These are phyloP conservation scores for Argyrosomus regius DNA, from an alignment of 2,797 vertebrate species.

Conservation along the genomic window DNA sequence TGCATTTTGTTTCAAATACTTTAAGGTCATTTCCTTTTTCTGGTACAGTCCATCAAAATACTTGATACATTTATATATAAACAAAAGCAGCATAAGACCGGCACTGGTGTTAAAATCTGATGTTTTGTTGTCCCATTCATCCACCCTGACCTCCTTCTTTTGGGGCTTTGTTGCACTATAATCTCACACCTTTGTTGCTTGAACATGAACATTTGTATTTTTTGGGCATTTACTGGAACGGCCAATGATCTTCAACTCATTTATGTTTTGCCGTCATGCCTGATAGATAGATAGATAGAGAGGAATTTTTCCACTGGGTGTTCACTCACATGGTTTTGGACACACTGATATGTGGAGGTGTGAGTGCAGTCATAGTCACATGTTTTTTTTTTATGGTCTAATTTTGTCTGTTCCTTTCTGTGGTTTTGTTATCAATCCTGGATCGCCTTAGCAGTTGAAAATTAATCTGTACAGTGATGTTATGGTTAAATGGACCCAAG, in stretches of 20 bases:
- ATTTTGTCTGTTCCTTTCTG: slow-evolving; percentile 38
- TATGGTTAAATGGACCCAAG: slow-evolving; percentile 52
- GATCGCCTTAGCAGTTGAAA: slow-evolving; percentile 30
- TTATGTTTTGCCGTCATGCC: slow-evolving; percentile 11
- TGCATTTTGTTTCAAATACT: neutral
- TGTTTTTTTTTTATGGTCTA: slow-evolving; percentile 14
- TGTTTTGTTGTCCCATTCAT: neutral
- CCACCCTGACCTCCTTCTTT: neutral
- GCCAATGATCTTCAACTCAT: neutral
- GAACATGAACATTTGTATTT: neutral
- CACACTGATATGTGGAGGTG: slow-evolving; percentile 18
- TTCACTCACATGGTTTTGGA: slow-evolving; percentile 18
- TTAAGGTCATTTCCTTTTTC: too few relatives aligned
- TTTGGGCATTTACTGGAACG: neutral
- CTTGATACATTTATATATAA: neutral
- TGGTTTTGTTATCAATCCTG: slow-evolving; percentile 36
- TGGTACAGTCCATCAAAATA: neutral
- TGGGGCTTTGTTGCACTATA: too few relatives aligned
- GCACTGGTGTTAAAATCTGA: neutral
- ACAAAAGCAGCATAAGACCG: neutral
- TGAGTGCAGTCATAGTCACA: slow-evolving; percentile 22
- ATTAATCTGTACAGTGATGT: slow-evolving; percentile 46
- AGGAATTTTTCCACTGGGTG: neutral
- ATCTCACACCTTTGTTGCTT: neutral
- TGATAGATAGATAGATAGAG: neutral